Evolutionary conservation across 37 sponge, comb jelly and placozoan genomes (phyloP).

Genomic region (Chondrilla cf. caribensis): DNA sequence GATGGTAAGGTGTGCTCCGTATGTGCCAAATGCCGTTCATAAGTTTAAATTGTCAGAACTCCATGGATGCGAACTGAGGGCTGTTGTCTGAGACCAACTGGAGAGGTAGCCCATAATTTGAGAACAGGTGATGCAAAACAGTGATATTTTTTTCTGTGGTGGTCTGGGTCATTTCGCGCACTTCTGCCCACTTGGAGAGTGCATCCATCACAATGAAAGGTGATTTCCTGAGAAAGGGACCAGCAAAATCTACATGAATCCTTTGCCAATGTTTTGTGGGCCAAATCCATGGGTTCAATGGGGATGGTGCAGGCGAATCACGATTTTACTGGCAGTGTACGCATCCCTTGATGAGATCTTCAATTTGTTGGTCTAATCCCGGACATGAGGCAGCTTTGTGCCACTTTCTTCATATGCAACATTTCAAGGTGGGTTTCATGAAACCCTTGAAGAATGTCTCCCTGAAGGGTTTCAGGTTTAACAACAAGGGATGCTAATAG

Average conservation of each 20-base stretch:
- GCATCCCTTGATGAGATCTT: not conserved
- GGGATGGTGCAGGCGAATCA: not conserved
- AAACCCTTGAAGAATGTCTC: not conserved
- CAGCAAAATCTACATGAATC: slow-evolving; percentile 1
- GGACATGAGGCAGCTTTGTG: not conserved
- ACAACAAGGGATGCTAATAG: not conserved
- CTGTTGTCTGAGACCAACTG: slow-evolving; percentile 16
- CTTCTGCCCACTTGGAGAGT: not conserved
- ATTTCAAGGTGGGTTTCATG: not conserved
- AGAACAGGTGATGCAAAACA: slow-evolving; percentile 6
- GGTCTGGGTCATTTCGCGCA: not conserved
- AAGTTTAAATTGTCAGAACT: not conserved
- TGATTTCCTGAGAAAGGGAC: not conserved
- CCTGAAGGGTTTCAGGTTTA: not conserved
- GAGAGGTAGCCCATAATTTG: slow-evolving; percentile 17
- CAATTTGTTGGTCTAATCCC: not conserved
- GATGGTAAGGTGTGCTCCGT: slow-evolving; percentile 5
- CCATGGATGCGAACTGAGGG: not conserved
- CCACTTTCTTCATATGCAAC: not conserved
- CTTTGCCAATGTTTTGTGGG: not conserved
- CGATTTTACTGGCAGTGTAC: not conserved
- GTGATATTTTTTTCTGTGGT: not conserved
- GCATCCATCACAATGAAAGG: not conserved
- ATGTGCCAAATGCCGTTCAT: slow-evolving; percentile 4
- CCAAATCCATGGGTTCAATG: not conserved